Evolutionary conservation across 2,888 invertebrate genomes (phyloP).

Genomic region (Pegoplata infirma): DNA sequence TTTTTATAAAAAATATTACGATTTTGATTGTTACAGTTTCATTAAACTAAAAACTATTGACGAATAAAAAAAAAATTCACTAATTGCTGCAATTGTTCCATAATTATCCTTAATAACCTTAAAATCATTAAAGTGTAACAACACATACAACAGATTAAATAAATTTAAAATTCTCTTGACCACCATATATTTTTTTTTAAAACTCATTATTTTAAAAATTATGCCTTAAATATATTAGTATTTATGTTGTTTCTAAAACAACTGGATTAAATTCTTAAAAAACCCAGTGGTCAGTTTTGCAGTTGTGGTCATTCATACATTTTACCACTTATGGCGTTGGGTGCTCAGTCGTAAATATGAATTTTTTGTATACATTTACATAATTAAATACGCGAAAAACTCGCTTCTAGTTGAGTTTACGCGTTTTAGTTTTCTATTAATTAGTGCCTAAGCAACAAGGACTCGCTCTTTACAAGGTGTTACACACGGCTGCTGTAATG

Average conservation of each 20-base stretch:
- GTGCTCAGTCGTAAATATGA: neutral
- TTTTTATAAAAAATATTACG: neutral
- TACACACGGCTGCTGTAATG: constrained; percentile 38
- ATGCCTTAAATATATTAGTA: neutral
- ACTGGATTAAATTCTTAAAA: constrained; percentile 43
- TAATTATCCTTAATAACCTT: neutral
- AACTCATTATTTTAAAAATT: constrained; percentile 21
- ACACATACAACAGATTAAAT: neutral
- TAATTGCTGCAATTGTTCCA: constrained; percentile 3
- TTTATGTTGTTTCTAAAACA: constrained; percentile 4
- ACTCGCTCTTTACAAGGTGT: constrained; percentile 28
- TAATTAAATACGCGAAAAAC: constrained; percentile 54
- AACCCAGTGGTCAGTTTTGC: constrained; percentile 37
- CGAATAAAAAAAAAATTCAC: neutral
- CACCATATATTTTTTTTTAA: neutral
- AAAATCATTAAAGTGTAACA: constrained; percentile 23
- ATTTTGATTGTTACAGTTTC: neutral
- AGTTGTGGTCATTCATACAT: constrained; percentile 47
- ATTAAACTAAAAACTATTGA: neutral
- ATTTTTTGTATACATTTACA: constrained; percentile 47
- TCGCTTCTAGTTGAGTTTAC: constrained; percentile 14
- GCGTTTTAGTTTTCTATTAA: constrained; percentile 38
- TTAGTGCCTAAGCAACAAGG: constrained; percentile 28
- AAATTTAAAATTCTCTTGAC: neutral
- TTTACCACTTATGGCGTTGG: neutral